Evolutionary conservation across 1,140 invertebrate species (phyloP).

Genomic region (Euura lappo): DNA sequence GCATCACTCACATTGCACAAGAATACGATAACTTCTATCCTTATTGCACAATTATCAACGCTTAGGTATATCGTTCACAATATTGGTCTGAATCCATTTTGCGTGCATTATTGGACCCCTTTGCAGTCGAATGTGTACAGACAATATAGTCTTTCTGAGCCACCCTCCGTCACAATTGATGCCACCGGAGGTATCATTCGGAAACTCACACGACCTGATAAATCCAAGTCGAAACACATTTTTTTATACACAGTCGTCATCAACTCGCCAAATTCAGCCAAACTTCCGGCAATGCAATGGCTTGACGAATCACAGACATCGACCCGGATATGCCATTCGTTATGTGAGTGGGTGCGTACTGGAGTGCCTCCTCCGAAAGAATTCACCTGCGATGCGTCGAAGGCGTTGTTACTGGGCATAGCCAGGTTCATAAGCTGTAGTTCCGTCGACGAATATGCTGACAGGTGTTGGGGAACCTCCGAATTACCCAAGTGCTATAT

Average conservation of each 20-base stretch:
- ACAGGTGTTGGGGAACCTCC: slow-evolving; percentile 13
- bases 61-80: too few relatives aligned
- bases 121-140: too few relatives aligned
- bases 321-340: slow-evolving; percentile 22
- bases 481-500: slow-evolving; percentile 19
- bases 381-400: slow-evolving; percentile 20
- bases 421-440: slow-evolving; percentile 19
- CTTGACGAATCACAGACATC: slow-evolving; percentile 23
- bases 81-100: too few relatives aligned
- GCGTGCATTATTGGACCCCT: too few relatives aligned
- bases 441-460: slow-evolving; percentile 22
- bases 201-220: slow-evolving; percentile 16
- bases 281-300: slow-evolving; percentile 28
- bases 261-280: background rate
- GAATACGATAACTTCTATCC: too few relatives aligned
- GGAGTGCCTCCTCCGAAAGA: slow-evolving; percentile 24
- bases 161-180: too few relatives aligned
- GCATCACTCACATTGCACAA: too few relatives aligned
- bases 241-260: slow-evolving; percentile 28
- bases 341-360: slow-evolving; percentile 20
- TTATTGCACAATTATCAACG: too few relatives aligned
- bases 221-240: slow-evolving; percentile 21
- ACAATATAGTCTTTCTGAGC: too few relatives aligned
- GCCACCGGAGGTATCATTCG: slow-evolving; percentile 22
- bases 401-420: slow-evolving; percentile 17